These are phyloP conservation scores for Lathamus discolor DNA, from an alignment of 2,113 vertebrate genomes.

Conservation along the genomic window DNA sequence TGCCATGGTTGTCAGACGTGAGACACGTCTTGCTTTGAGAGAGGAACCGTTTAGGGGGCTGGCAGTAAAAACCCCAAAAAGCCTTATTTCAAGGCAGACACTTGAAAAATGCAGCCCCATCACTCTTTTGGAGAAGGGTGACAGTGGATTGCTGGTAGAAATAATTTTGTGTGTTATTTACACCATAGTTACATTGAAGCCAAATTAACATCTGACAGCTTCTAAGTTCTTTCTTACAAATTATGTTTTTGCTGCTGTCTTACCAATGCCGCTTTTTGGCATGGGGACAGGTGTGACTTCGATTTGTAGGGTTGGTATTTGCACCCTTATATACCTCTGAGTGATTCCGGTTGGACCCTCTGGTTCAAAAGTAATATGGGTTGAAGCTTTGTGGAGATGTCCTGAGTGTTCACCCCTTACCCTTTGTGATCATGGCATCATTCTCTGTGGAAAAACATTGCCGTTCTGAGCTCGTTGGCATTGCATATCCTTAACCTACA, in stretches of 20 bases:
- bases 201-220: background rate
- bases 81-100: background rate
- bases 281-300: background rate
- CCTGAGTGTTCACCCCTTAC: background rate
- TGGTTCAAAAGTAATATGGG: background rate
- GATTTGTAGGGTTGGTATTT: background rate
- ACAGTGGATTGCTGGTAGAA: background rate
- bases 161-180: background rate
- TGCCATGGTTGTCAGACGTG: background rate
- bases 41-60: background rate
- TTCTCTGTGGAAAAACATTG: background rate
- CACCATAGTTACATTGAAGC: fast-evolving
- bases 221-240: background rate
- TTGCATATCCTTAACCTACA: background rate
- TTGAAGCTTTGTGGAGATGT: background rate
- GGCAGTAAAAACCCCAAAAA: background rate
- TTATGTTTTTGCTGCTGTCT: background rate
- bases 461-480: fast-evolving
- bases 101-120: background rate
- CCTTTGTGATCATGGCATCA: background rate
- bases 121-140: background rate
- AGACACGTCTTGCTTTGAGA: background rate
- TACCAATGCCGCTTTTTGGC: background rate
- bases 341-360: background rate
- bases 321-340: background rate